Conservation (phyloP, 2,888 invertebrate species). For the Deroplatys truncata region DNA sequence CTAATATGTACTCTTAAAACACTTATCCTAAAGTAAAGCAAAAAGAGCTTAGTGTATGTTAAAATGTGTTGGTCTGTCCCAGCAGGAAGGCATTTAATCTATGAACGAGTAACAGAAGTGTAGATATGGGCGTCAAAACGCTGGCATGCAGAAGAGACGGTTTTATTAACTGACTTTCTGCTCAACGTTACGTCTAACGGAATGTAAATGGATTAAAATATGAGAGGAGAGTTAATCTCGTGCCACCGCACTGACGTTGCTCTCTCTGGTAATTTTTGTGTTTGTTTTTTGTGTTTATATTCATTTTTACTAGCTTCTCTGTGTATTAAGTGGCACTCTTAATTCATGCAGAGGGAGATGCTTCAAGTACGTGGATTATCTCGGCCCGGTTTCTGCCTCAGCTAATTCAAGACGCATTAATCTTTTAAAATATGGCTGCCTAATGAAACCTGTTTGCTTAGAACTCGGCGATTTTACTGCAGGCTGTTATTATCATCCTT, state of each 20-base stretch:
- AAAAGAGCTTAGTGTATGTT: too few species aligned
- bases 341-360: background rate
- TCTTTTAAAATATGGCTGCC: background rate
- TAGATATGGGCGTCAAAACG: background rate
- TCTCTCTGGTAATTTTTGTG: background rate
- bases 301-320: background rate
- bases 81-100: background rate
- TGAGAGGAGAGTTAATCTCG: background rate
- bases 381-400: background rate
- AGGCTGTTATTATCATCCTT: background rate
- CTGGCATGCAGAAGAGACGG: background rate
- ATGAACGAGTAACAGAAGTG: background rate
- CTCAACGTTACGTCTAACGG: background rate
- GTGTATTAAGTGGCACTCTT: background rate
- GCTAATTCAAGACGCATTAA: background rate
- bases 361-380: background rate
- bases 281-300: background rate
- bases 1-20: too few species aligned
- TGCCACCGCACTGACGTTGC: background rate
- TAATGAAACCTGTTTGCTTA: background rate
- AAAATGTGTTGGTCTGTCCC: too few species aligned
- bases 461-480: background rate
- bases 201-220: constrained; percentile 8
- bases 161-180: constrained; percentile 4
- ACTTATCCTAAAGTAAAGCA: too few species aligned